Base-by-base conservation (phyloP, 2,113 vertebrate species). In the Hemichromis elongatus region DNA sequence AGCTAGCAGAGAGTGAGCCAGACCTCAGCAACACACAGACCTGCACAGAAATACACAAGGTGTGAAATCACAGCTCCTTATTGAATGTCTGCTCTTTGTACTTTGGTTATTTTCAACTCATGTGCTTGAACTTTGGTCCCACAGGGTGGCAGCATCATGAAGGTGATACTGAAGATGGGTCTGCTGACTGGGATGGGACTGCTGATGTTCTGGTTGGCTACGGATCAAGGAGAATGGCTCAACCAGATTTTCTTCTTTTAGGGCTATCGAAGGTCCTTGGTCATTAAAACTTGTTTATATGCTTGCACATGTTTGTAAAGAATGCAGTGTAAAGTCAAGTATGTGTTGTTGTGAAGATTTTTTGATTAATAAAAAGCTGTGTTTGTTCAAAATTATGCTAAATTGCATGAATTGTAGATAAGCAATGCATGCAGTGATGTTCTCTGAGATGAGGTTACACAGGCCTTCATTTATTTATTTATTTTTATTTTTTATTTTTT, bases 131-230 rank as follows among this genome's bases (percentile, higher is more conserved):
- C 4, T 84, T 86, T 86, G 12, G 81, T 54, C 19, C 40, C 42
- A 16, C 82, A 96, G 96, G 83, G 89, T 86, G 63, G 90, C 53
- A 1, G 45, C 24, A 33, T 93, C 66, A 59, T 96, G 79, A 94
- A 89, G 73, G 50, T 91, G 66, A 85, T 84, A 2, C 40, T 94
- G 77, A 93, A 86, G 77, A 83, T 94, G 90, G 52, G 70, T 63
- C 61, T 95, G 85, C 80, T 92, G 52, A 80, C 90, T 9, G 40
- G 55, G 83, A 81, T 86, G 24, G 96, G 96, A 4, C 59, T 96
- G 45, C 14, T 95, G 70, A 88, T 94, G 79, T 94, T 94, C 86
- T 95, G 91, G 93, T 90, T 94, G 89, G 89, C 88, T 68, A 90
- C 90, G 85, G 91, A 95, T 52, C 89, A 89, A 66, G 77, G 87